Percentiles rank a stretch among this genome's conserved stretches.
Evolutionary conservation across 2,113 vertebrate genomes (phyloP).

Genomic region (Isichthys henryi): DNA sequence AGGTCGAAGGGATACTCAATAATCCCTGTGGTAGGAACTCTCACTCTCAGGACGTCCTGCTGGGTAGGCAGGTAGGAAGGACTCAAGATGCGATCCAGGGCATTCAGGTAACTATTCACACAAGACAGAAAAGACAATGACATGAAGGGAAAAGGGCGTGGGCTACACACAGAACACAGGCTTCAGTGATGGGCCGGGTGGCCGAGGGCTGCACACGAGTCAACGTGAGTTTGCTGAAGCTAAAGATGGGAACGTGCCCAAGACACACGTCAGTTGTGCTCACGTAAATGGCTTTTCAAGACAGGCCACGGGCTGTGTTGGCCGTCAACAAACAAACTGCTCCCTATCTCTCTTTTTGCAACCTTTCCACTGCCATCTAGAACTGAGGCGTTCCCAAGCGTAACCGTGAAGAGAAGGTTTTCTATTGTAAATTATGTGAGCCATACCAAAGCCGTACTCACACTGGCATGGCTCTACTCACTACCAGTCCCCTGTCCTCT

Average conservation of each 20-base stretch:
- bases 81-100: conserved; percentile 47
- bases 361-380: background rate
- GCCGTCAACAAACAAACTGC: background rate
- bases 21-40: conserved; percentile 63
- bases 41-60: conserved; percentile 51
- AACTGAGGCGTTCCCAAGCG: background rate
- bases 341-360: background rate
- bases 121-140: background rate
- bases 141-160: background rate
- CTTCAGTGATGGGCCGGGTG: background rate
- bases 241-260: background rate
- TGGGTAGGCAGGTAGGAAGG: conserved; percentile 46
- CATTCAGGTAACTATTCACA: conserved; percentile 48
- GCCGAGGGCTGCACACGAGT: background rate
- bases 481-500: background rate
- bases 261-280: background rate
- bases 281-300: background rate
- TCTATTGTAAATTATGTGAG: background rate
- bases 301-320: background rate
- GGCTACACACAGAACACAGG: background rate
- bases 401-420: background rate
- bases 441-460: background rate
- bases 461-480: background rate
- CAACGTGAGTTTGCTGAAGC: background rate
- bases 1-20: conserved; percentile 86